These are phyloP conservation scores for Drosophila kuntzei DNA, from an alignment of 2,888 invertebrate species.

Conservation along the genomic window DNA sequence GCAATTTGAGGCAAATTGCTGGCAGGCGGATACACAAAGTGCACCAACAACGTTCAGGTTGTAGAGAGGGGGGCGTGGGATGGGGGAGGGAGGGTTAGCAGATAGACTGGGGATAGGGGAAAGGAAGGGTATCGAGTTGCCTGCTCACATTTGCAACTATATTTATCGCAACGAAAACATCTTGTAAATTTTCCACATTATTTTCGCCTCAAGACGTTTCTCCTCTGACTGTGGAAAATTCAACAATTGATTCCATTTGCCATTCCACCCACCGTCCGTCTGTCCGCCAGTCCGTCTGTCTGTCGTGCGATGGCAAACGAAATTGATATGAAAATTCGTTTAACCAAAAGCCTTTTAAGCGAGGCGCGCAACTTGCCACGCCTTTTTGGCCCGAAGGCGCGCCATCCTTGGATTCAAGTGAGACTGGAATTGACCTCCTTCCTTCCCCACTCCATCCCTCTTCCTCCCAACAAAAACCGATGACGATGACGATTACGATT, in stretches of 20 bases:
- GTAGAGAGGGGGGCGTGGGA: neutral
- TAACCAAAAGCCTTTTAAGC: constrained; percentile 69
- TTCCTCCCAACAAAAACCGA: neutral
- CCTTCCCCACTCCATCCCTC: neutral
- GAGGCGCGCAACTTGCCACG: constrained; percentile 52
- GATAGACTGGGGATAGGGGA: neutral
- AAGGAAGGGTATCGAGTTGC: constrained; percentile 31
- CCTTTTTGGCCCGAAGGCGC: constrained; percentile 45
- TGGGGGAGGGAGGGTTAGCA: neutral
- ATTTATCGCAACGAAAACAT: constrained; percentile 80
- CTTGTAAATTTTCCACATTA: constrained; percentile 77
- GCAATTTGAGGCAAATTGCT: constrained; percentile 78
- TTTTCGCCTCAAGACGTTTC: constrained; percentile 29
- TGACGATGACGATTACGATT: constrained; percentile 18
- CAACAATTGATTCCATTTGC: constrained; percentile 80
- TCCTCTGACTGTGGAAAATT: constrained; percentile 56
- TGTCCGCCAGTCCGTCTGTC: neutral
- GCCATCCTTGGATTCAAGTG: constrained; percentile 44
- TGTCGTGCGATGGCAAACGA: constrained; percentile 39
- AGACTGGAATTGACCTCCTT: constrained; percentile 41
- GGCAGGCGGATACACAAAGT: constrained; percentile 51
- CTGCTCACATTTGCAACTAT: constrained; percentile 77
- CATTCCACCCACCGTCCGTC: constrained; percentile 44
- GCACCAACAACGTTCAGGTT: constrained; percentile 19
- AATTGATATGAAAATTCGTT: constrained; percentile 81